Percentiles rank a stretch among this genome's conserved stretches.
Conservation (phyloP, 2,113 vertebrate species). For the Clarias macrocephalus region DNA sequence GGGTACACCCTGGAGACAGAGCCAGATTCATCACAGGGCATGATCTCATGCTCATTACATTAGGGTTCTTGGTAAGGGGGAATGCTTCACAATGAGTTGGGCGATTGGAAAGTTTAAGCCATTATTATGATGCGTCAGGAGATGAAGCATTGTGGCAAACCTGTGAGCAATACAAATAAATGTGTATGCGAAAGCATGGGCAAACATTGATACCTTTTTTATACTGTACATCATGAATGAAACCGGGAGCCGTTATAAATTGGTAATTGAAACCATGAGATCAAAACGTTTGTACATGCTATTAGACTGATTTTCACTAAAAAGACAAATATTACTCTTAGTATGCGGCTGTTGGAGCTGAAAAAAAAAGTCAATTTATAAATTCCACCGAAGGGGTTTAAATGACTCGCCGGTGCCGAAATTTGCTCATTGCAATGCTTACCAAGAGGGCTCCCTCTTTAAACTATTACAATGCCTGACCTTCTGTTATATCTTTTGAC, state of each 20-base stretch:
- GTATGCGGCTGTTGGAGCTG: constrained; percentile 12
- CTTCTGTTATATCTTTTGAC: neutral
- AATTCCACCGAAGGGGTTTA: constrained; percentile 2
- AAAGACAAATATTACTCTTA: neutral
- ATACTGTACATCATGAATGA: neutral
- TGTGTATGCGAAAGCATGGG: neutral
- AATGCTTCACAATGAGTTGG: neutral
- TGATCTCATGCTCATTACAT: neutral
- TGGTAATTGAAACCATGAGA: neutral
- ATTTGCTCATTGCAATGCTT: constrained; percentile 21
- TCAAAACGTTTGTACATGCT: neutral
- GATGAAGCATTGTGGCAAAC: neutral
- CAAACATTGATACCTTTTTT: neutral
- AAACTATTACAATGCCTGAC: neutral
- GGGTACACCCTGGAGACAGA: too few species aligned
- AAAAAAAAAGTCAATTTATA: neutral
- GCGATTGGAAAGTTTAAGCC: neutral
- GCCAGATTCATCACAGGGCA: too few species aligned
- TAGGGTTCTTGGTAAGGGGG: neutral
- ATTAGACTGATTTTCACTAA: neutral
- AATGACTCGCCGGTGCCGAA: neutral
- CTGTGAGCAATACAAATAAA: neutral
- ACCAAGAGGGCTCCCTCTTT: constrained; percentile 3
- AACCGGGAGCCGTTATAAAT: neutral
- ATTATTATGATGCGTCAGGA: neutral